phyloP scores from a whole-genome alignment of 2,888 invertebrate genomes.

The Melanargia galathea region DNA sequence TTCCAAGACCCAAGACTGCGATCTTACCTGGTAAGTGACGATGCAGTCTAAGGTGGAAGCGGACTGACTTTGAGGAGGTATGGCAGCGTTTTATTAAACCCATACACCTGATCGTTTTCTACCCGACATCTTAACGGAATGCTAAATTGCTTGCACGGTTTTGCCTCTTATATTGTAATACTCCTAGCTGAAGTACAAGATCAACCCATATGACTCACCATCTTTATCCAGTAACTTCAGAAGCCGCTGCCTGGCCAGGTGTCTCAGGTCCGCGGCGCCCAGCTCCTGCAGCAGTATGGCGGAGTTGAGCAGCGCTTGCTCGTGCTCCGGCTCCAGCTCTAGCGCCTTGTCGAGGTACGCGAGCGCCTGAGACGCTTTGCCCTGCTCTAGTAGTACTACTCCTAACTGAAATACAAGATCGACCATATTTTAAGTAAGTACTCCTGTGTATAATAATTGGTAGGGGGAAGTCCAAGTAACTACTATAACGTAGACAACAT shows the following conservation, averaged over 20 bases:
- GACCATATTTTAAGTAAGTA: not conserved
- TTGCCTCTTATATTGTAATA: no score
- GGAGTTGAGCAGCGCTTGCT: constrained; percentile 96
- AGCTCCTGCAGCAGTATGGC: constrained; percentile 96
- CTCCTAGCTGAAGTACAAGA: no score
- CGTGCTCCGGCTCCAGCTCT: constrained; percentile 96
- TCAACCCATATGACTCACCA: constrained; percentile 68
- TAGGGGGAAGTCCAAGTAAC: not conserved
- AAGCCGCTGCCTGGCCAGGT: constrained; percentile 90
- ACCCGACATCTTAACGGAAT: no score
- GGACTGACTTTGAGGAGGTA: no score
- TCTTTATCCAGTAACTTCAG: constrained; percentile 90
- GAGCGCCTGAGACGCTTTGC: constrained; percentile 94
- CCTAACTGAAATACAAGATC: constrained; percentile 86
- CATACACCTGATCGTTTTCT: no score
- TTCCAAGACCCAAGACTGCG: no score
- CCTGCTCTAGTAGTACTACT: constrained; percentile 96
- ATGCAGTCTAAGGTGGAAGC: no score
- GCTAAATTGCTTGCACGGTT: no score
- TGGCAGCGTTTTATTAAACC: no score
- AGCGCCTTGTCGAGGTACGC: constrained; percentile 96
- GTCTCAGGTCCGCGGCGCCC: constrained; percentile 89
- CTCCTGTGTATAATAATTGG: not conserved
- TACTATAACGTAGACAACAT: no score
- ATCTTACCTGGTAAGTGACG: no score